Percentiles rank a stretch among this genome's conserved stretches.
Evolutionary conservation across 2,888 invertebrate species (phyloP).

Genomic region (Acleris literana): DNA sequence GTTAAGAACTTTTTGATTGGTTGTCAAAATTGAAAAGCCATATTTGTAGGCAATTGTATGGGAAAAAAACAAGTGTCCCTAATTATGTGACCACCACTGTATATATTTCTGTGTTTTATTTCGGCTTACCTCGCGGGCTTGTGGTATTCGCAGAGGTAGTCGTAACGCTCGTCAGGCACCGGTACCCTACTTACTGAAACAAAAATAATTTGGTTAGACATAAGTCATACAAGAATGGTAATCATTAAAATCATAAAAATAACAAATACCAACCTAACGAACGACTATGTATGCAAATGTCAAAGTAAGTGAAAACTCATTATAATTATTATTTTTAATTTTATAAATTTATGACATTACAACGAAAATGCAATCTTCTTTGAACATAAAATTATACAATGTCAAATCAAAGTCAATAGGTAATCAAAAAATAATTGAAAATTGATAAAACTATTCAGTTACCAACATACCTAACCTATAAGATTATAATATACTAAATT

Average conservation of each 20-base stretch:
- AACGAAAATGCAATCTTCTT: constrained; percentile 5
- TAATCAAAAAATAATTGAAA: no score
- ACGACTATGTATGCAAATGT: neutral
- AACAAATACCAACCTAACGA: constrained; percentile 12
- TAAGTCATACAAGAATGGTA: neutral
- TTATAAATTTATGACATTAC: neutral
- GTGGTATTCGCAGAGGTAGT: constrained; percentile 96
- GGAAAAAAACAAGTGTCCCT: no score
- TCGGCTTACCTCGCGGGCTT: constrained; percentile 94
- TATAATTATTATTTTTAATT: neutral
- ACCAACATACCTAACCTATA: constrained; percentile 1
- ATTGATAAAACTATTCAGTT: no score
- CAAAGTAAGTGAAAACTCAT: neutral
- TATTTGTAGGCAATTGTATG: no score
- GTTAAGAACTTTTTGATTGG: no score
- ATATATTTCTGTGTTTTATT: neutral
- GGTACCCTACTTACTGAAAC: constrained; percentile 94
- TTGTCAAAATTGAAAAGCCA: no score
- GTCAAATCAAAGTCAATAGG: no score
- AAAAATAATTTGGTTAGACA: constrained; percentile 48
- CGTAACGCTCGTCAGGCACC: constrained; percentile 97
- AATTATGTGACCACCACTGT: no score
- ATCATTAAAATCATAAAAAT: neutral
- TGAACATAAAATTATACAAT: constrained; percentile 1
- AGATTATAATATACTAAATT: constrained; percentile 36